phyloP scores from a whole-genome alignment of 2,113 vertebrate species.

The Charina bottae region DNA sequence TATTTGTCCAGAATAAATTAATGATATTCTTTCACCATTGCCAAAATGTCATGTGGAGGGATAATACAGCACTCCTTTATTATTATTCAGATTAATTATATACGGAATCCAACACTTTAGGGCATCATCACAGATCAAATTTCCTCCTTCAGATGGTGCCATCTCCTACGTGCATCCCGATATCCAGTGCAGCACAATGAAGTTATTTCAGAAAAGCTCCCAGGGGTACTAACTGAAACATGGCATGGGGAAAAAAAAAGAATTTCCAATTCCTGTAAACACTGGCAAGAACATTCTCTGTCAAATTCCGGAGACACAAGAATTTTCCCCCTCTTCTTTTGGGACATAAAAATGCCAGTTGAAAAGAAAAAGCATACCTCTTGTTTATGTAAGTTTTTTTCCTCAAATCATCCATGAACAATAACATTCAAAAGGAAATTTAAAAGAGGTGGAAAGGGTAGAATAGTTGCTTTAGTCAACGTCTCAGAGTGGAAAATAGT shows the following conservation, averaged over 20 bases:
- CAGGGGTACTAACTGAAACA: not conserved
- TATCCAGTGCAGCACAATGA: not conserved
- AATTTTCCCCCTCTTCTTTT: not conserved
- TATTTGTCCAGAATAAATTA: not conserved
- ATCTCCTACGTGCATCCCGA: slow-evolving; percentile 41
- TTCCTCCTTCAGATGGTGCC: slow-evolving; percentile 10
- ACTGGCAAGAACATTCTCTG: not conserved
- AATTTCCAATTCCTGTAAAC: not conserved
- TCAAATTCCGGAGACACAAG: slow-evolving; percentile 7
- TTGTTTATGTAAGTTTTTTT: not conserved
- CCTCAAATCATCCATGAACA: not conserved
- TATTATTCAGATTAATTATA: slow-evolving; percentile 18
- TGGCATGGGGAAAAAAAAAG: slow-evolving; percentile 37
- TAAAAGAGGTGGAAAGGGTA: not conserved
- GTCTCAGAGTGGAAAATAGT: slow-evolving; percentile 10
- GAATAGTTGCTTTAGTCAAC: not conserved
- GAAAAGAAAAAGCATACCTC: slow-evolving; percentile 17
- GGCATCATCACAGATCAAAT: slow-evolving; percentile 52
- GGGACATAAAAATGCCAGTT: slow-evolving; percentile 5
- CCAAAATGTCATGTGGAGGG: slow-evolving; percentile 9
- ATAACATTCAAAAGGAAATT: slow-evolving; percentile 8
- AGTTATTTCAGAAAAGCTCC: slow-evolving; percentile 6
- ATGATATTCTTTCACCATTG: slow-evolving; percentile 18
- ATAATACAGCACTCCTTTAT: slow-evolving; percentile 27
- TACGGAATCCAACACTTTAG: slow-evolving; percentile 32